phyloP scores from a whole-genome alignment of 2,113 vertebrate species.

The Corynorhinus townsendii region DNA sequence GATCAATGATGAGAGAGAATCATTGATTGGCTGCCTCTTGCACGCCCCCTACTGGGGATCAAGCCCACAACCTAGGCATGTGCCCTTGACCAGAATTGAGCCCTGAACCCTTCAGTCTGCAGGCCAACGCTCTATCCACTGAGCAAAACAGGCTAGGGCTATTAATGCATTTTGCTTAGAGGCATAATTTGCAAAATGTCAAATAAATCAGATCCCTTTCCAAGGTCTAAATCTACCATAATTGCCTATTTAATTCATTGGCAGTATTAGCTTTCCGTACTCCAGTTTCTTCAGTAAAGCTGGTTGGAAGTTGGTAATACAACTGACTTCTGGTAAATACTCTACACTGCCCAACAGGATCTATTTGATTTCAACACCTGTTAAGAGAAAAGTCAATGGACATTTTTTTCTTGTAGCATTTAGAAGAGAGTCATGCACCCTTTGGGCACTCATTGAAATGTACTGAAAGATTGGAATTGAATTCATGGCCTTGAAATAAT shows the following conservation, averaged over 20 bases:
- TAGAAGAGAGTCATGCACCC: not conserved
- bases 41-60: too few relatives aligned
- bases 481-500: slow-evolving; percentile 43
- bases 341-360: slow-evolving; percentile 7
- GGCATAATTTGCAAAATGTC: not conserved
- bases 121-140: too few relatives aligned
- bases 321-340: slow-evolving; percentile 12
- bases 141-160: too few relatives aligned
- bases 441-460: slow-evolving; percentile 43
- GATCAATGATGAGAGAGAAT: too few relatives aligned
- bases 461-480: slow-evolving; percentile 43
- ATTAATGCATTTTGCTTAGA: not conserved
- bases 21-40: too few relatives aligned
- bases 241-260: not conserved
- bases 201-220: not conserved
- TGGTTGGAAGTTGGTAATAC: not conserved
- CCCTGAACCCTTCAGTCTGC: too few relatives aligned
- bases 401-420: slow-evolving; percentile 39
- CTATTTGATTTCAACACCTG: slow-evolving; percentile 47
- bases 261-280: not conserved
- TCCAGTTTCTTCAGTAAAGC: not conserved
- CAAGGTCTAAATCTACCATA: not conserved
- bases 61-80: too few relatives aligned
- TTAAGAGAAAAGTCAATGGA: slow-evolving; percentile 65
- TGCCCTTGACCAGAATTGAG: too few relatives aligned